Percentiles rank a stretch among this genome's conserved stretches.
Conservation (phyloP, 2,888 invertebrate species). For the Lepidochitona cinerea region DNA sequence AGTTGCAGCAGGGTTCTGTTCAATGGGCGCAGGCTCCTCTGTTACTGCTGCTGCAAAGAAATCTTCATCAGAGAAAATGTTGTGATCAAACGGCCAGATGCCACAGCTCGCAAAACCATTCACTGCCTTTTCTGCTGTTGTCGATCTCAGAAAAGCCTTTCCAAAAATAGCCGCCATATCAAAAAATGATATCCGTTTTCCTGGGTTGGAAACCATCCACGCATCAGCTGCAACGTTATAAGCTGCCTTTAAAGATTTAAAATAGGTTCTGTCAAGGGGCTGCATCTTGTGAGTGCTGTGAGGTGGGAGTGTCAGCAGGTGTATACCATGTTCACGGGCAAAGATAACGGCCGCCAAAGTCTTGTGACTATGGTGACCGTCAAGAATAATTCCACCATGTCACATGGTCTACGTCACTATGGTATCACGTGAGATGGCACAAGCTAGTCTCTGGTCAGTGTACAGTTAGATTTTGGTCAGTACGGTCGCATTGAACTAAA, state of each 20-base stretch:
- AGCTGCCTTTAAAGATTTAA: constrained; percentile 37
- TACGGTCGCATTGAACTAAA: too few relatives aligned
- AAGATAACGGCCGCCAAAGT: constrained; percentile 51
- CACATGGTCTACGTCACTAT: too few relatives aligned
- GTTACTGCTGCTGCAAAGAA: neutral
- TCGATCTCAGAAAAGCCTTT: constrained; percentile 30
- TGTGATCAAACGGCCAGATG: neutral
- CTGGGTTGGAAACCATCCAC: constrained; percentile 39
- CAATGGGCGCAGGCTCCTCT: neutral
- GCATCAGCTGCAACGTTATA: constrained; percentile 31
- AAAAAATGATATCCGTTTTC: constrained; percentile 23
- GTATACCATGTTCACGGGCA: constrained; percentile 56
- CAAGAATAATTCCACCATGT: constrained; percentile 62
- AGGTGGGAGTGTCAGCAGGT: constrained; percentile 64
- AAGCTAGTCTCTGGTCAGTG: too few relatives aligned
- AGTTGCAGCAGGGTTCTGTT: neutral
- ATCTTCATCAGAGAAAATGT: neutral
- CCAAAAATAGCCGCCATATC: constrained; percentile 31
- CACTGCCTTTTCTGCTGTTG: constrained; percentile 8
- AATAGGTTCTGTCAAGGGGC: constrained; percentile 43
- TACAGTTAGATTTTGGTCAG: too few relatives aligned
- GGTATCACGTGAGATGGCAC: too few relatives aligned
- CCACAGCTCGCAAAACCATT: neutral
- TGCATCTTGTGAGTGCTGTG: constrained; percentile 61
- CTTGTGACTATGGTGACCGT: constrained; percentile 63